phyloP scores from a whole-genome alignment of 2,888 invertebrate genomes.

The Ypsolopha sequella region DNA sequence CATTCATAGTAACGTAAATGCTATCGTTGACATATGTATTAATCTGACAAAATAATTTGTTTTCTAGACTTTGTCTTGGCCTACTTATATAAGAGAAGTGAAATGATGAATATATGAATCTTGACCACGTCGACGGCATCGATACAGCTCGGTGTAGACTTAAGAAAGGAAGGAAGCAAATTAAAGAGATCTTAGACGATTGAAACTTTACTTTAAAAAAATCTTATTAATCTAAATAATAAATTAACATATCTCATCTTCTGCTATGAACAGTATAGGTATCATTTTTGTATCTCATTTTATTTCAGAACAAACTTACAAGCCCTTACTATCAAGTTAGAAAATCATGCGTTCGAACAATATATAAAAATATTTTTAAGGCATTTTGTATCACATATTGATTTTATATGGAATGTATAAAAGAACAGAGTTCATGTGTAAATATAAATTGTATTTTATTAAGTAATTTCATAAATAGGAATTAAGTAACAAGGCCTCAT shows the following conservation, averaged over 20 bases:
- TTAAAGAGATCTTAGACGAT: constrained; percentile 10
- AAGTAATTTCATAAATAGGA: background rate
- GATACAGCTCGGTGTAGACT: too few species aligned
- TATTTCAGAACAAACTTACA: background rate
- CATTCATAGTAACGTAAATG: too few species aligned
- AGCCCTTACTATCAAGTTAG: background rate
- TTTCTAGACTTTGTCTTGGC: too few species aligned
- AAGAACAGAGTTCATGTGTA: background rate
- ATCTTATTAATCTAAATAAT: constrained; percentile 26
- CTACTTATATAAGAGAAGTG: too few species aligned
- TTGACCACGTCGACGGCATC: too few species aligned
- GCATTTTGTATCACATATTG: background rate
- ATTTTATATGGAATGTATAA: background rate
- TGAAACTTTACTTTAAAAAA: constrained; percentile 30
- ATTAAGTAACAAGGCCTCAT: background rate
- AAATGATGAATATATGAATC: too few species aligned
- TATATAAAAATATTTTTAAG: background rate
- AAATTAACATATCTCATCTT: constrained; percentile 34
- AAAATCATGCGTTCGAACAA: background rate
- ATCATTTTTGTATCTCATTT: constrained; percentile 10
- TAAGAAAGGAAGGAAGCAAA: too few species aligned
- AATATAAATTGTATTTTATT: background rate
- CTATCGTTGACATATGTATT: too few species aligned
- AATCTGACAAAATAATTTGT: too few species aligned
- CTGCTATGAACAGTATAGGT: constrained; percentile 29